Evolutionary conservation across 30 jellyfish, hydroid and myxozoan species (phyloP).

Genomic region (Cassiopea andromeda): DNA sequence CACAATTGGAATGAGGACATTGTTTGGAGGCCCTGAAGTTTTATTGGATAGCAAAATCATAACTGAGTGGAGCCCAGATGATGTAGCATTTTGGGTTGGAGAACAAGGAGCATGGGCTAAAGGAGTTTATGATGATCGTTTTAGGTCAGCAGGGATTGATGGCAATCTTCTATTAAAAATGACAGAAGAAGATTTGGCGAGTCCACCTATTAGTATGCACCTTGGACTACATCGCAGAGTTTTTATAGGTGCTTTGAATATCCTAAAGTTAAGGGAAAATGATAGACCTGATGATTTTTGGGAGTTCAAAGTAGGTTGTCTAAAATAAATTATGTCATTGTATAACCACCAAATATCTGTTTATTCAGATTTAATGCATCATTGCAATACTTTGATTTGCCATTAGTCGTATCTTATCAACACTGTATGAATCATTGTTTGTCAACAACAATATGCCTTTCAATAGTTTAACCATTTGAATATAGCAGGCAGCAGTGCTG

Average conservation of each 20-base stretch:
- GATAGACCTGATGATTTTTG: slow-evolving; percentile 79
- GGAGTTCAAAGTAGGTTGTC: slow-evolving; percentile 79
- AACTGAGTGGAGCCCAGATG: slow-evolving; percentile 90
- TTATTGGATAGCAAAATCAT: slow-evolving; percentile 68
- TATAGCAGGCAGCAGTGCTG: no score
- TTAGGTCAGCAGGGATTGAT: slow-evolving; percentile 90
- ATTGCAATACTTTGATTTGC: no score
- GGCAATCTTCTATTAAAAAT: slow-evolving; percentile 75
- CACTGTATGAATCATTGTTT: no score
- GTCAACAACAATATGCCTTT: no score
- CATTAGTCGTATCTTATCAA: no score
- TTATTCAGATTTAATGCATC: no score
- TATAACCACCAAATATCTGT: no score
- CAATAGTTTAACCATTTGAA: no score
- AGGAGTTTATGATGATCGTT: slow-evolving; percentile 72
- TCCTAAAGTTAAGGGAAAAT: slow-evolving; percentile 3
- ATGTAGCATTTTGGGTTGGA: slow-evolving; percentile 95
- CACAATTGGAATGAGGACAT: slow-evolving; percentile 55
- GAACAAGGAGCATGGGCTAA: slow-evolving; percentile 94
- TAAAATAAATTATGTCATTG: no score
- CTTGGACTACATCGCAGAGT: slow-evolving; percentile 80
- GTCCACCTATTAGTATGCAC: slow-evolving; percentile 74
- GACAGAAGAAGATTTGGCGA: slow-evolving; percentile 73
- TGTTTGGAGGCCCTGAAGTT: slow-evolving; percentile 65
- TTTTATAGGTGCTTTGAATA: slow-evolving; percentile 61